Conservation (phyloP, 2,888 invertebrate species). For the Linnaemya vulpina region DNA sequence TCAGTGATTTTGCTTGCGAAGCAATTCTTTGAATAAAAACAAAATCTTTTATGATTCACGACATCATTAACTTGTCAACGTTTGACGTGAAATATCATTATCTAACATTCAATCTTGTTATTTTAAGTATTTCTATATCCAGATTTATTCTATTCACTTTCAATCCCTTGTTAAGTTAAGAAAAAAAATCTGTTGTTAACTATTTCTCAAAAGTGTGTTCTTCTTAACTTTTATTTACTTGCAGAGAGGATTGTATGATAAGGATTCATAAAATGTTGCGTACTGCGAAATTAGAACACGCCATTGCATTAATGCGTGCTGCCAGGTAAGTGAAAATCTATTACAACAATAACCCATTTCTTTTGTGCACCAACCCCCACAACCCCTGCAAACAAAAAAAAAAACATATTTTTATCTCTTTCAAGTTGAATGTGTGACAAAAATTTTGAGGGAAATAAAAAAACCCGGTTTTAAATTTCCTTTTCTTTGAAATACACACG, state of each 20-base stretch:
- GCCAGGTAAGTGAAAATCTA: conserved; percentile 85
- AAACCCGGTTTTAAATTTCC: conserved; percentile 55
- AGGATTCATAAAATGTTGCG: conserved; percentile 91
- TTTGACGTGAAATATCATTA: conserved; percentile 34
- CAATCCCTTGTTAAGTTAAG: conserved; percentile 1
- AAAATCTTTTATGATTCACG: neutral
- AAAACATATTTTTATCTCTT: neutral
- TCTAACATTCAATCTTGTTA: conserved; percentile 57
- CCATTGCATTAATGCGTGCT: conserved; percentile 91
- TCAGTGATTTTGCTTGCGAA: conserved; percentile 3
- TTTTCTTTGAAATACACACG: conserved; percentile 22
- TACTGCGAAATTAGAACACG: conserved; percentile 88
- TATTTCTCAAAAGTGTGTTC: conserved; percentile 29
- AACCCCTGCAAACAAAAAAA: neutral
- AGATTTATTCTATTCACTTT: conserved; percentile 22
- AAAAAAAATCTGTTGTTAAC: conserved; percentile 40
- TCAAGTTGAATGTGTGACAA: conserved; percentile 7
- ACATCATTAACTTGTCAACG: conserved; percentile 16
- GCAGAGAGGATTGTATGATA: conserved; percentile 93
- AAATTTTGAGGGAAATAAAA: conserved; percentile 8
- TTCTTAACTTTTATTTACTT: conserved; percentile 68
- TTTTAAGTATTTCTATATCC: conserved; percentile 17
- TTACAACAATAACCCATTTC: neutral
- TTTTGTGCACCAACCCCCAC: neutral
- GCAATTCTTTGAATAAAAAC: neutral